These are phyloP conservation scores for Thalassoma bifasciatum DNA, from an alignment of 2,113 vertebrate species.

Conservation along the genomic window DNA sequence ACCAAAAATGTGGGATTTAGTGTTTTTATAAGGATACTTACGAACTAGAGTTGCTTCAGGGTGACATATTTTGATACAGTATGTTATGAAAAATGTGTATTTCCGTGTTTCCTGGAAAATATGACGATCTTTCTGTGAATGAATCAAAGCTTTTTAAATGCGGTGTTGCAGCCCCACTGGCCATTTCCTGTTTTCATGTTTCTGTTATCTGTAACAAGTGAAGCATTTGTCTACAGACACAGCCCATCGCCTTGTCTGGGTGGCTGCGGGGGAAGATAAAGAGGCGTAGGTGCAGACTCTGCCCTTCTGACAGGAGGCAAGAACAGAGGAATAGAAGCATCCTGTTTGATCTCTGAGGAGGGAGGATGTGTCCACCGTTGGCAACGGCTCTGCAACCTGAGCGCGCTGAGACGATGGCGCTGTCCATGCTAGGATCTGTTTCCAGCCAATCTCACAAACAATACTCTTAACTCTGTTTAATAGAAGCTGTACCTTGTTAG, in stretches of 20 bases:
- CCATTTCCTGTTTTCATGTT: conserved; percentile 63
- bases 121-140: conserved; percentile 25
- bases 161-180: conserved; percentile 18
- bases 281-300: conserved; percentile 24
- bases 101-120: background rate
- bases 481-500: background rate
- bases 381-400: conserved; percentile 61
- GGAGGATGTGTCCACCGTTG: conserved; percentile 50
- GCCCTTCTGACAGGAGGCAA: conserved; percentile 50
- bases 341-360: conserved; percentile 64
- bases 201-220: conserved; percentile 72
- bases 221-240: conserved; percentile 67
- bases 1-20: background rate
- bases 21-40: background rate
- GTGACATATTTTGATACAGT: background rate
- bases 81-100: background rate
- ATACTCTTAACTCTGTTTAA: background rate
- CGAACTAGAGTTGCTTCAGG: background rate
- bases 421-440: background rate
- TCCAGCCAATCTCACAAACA: background rate
- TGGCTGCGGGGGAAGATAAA: conserved; percentile 73
- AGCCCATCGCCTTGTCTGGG: conserved; percentile 48
- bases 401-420: conserved; percentile 46
- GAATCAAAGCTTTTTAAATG: conserved; percentile 30
- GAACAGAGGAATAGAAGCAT: conserved; percentile 59